Base-by-base conservation (phyloP, 1,140 invertebrate genomes). In the Diploscapter pachys region DNA sequence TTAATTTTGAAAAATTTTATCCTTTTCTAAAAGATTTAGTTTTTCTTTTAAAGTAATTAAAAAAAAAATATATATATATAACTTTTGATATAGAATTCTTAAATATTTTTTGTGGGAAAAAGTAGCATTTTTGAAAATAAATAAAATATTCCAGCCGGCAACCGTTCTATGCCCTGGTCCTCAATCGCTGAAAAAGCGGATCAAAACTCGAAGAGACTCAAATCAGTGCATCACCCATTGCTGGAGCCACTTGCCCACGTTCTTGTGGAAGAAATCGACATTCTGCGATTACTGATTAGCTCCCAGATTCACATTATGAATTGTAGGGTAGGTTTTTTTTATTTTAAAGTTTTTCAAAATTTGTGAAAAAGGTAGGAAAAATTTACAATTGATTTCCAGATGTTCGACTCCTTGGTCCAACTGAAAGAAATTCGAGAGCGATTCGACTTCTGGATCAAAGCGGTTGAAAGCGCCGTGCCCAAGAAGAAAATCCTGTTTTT, bases 361-460 rank as follows among this genome's bases (percentile, higher is more conserved):
- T 5, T 6, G 52, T 68, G 6, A 68, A 55, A 50, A 68, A 50
- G 5, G 1, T 59, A 59, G 57, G 13, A 59, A 9, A 59, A 9
- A 11, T 59, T 59, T 59, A 59, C 9, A 59, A 59, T 13, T 59
- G 63, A 64, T 9, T 50, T 64, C 6, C 6, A 59, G 57, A 59
- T 59, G 57, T 59, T 59, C 31, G 57, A 11, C 57, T 11, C 57
- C 9, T 59, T 59, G 57, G 9, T 59, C 9, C 9, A 59, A 59
- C 57, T 59, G 57, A 59, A 59, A 59, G 57, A 59, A 31, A 31
- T 59, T 59, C 57, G 57, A 11, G 57, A 59, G 57, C 9, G 57
- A 59, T 31, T 59, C 57, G 31, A 59, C 9, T 59, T 59, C 57
- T 59, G 57, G 57, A 31, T 31, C 31, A 31, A 31, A 31, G 57